Evolutionary conservation across 2,113 vertebrate genomes (phyloP), one percentile per base, ranked within the genome.

Genomic region (Clarias macrocephalus): DNA sequence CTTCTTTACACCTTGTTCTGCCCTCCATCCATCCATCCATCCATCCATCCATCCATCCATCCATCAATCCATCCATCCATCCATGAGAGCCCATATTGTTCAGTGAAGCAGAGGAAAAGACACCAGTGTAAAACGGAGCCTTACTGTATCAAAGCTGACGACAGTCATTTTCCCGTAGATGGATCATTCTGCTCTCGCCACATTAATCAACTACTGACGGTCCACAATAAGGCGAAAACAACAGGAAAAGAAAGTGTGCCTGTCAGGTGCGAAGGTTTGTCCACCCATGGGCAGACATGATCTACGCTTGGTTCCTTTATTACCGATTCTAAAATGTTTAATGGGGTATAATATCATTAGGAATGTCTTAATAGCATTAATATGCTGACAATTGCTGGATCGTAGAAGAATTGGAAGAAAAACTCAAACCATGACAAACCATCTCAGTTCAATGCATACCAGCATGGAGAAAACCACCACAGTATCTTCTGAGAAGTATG

Each of bases 131-230:
- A 54, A 83, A 66, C 19, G 59, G 70, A 76, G 37, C n/a, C 86
- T 37, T 82, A 37, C 33, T 37, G 33, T 37, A 86, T 87, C 82
- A 87, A 82, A 87, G 48, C 62, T 75, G 68, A 82, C 80, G 19
- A 28, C 70, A 37, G n/a, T 83, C 92, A 94, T 93, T 92, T 92
- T 93, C 90, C 91, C 91, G 90, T 92, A 91, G 92, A 91, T 89
- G 90, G 48, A 91, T 93, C 88, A 93, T 92, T 91, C 89, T 89
- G 56, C 90, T 89, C 89, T 92, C 92, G 85, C 90, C 79, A 91
- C 89, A 93, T 91, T 90, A 92, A 93, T 94, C 93, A 95, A 89
- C 91, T 91, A 91, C 91, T 92, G 84, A 88, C 80, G 72, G 90
- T 87, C 86, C 90, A 90, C 85, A 82, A 84, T 83, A 85, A 83